Evolutionary conservation across 2,888 invertebrate species (phyloP).

Genomic region (Hofmannophila pseudospretella): DNA sequence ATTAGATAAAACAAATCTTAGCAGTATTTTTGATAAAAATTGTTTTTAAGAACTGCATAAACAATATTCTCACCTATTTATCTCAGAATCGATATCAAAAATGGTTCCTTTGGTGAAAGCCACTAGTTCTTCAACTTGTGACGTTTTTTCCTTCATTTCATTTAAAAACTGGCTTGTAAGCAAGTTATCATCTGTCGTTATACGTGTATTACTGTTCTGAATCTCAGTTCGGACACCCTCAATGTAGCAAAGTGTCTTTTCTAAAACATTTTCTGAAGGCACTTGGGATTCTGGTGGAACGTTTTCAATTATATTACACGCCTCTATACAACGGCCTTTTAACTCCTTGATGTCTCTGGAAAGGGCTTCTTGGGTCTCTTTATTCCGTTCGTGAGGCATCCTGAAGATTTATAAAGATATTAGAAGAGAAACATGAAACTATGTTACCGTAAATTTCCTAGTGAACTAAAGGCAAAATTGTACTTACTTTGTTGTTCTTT

Average conservation of each 20-base stretch:
- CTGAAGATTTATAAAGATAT: conserved; percentile 26
- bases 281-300: conserved; percentile 29
- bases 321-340: conserved; percentile 41
- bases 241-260: conserved; percentile 41
- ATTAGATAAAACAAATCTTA: too few species aligned
- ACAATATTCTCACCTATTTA: conserved; percentile 40
- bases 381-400: conserved; percentile 41
- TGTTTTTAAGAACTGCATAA: too few species aligned
- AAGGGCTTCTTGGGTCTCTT: conserved; percentile 36
- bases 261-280: conserved; percentile 30
- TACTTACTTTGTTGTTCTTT: neutral
- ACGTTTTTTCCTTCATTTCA: conserved; percentile 48
- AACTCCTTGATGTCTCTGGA: conserved; percentile 46
- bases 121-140: conserved; percentile 46
- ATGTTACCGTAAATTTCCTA: too few species aligned
- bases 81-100: conserved; percentile 50
- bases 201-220: conserved; percentile 39
- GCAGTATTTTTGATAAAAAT: too few species aligned
- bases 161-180: conserved; percentile 49
- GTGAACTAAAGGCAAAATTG: too few species aligned
- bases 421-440: too few species aligned
- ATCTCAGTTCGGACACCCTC: conserved; percentile 47
- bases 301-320: conserved; percentile 48
- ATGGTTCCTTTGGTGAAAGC: conserved; percentile 52
- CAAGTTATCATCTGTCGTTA: conserved; percentile 48